These are phyloP conservation scores for Enteromius viviparus DNA, from an alignment of 2,797 vertebrate genomes.

Conservation along the genomic window DNA sequence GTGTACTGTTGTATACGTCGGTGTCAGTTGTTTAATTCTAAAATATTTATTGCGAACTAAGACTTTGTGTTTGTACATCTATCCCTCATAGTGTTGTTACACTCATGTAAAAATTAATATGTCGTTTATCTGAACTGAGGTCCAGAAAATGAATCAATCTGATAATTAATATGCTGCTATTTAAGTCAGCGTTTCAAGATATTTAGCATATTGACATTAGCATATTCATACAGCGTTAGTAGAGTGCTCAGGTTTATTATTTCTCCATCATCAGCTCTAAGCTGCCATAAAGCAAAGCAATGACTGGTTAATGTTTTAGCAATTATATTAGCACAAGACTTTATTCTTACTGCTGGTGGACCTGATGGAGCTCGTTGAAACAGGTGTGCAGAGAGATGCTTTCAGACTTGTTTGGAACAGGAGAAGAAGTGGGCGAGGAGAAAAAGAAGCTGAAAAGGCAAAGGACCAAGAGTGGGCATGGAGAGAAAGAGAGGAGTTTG, in stretches of 20 bases:
- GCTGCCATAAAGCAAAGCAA: slow-evolving; percentile 37
- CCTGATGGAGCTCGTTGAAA: slow-evolving; percentile 39
- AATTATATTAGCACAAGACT: slow-evolving; percentile 32
- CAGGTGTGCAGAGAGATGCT: slow-evolving; percentile 26
- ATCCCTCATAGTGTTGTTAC: slow-evolving; percentile 4
- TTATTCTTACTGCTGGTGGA: slow-evolving; percentile 20
- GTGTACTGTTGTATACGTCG: background rate
- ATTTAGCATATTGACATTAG: slow-evolving; percentile 58
- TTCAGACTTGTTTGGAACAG: slow-evolving; percentile 16
- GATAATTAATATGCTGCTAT: slow-evolving; percentile 44
- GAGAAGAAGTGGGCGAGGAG: background rate
- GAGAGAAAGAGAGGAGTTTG: slow-evolving; percentile 35
- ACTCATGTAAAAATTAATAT: slow-evolving; percentile 1
- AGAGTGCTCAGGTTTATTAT: slow-evolving; percentile 57
- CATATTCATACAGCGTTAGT: slow-evolving; percentile 51
- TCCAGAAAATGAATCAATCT: slow-evolving; percentile 52
- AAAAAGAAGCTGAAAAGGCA: slow-evolving; percentile 57
- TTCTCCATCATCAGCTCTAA: slow-evolving; percentile 54
- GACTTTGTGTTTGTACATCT: background rate
- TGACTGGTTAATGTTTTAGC: slow-evolving; percentile 46
- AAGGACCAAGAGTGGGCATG: slow-evolving; percentile 60
- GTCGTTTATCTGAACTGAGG: slow-evolving; percentile 37
- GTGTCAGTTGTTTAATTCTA: background rate
- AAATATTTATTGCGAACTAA: background rate
- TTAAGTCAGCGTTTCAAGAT: slow-evolving; percentile 52